Percentiles rank a stretch among this genome's conserved stretches.
phyloP scores from a whole-genome alignment of 1,140 invertebrate species.

The Listronotus oregonensis region DNA sequence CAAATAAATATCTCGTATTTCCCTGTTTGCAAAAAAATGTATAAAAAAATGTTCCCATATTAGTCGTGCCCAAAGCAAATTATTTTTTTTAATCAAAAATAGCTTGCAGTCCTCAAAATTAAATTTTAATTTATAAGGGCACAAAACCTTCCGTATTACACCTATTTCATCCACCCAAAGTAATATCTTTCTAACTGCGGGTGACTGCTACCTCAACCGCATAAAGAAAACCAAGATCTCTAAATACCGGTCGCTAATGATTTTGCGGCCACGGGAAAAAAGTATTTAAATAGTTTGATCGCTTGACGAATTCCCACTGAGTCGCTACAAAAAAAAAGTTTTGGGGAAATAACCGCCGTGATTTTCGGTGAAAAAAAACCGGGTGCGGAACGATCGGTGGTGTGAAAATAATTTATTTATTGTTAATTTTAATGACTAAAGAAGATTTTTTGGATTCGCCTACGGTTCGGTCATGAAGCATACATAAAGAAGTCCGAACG shows the following conservation, averaged over 20 bases:
- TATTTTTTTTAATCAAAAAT: too few relatives aligned
- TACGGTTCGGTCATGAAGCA: too few relatives aligned
- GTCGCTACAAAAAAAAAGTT: conserved; percentile 1
- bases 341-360: conserved; percentile 11
- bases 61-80: too few relatives aligned
- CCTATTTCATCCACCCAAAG: not conserved
- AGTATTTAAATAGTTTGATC: conserved; percentile 9
- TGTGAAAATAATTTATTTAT: conserved; percentile 19
- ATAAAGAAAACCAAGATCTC: not conserved
- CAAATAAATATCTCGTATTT: too few relatives aligned
- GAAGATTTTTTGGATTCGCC: not conserved
- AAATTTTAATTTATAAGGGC: too few relatives aligned
- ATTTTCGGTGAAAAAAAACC: conserved; percentile 19
- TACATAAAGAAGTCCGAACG: too few relatives aligned
- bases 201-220: conserved; percentile 11
- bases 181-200: not conserved
- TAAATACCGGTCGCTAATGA: conserved; percentile 14
- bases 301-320: conserved; percentile 4
- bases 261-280: not conserved
- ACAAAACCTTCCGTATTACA: not conserved
- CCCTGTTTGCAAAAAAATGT: too few relatives aligned
- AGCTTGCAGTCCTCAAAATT: too few relatives aligned
- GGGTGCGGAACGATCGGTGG: conserved; percentile 11
- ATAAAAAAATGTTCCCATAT: too few relatives aligned
- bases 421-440: conserved; percentile 19